A percentile compares a stretch with the other conserved stretches of the same genome.
These are phyloP conservation scores for Marisa cornuarietis DNA, from an alignment of 1,140 invertebrate genomes.

Conservation along the genomic window DNA sequence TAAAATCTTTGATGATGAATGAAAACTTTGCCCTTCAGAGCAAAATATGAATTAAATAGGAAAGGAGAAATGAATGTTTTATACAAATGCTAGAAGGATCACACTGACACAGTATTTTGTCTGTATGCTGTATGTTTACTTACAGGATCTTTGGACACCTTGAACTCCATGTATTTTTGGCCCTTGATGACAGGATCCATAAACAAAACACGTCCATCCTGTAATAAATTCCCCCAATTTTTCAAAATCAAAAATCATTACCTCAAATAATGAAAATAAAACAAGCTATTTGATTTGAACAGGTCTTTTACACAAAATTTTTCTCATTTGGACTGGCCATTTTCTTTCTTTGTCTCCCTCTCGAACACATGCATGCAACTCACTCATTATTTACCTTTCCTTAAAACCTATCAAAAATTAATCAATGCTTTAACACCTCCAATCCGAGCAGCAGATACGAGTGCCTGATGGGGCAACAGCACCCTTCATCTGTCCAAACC, in stretches of 20 bases:
- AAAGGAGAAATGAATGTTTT: no score
- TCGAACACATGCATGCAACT: background rate
- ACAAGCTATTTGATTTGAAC: background rate
- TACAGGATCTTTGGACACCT: slow-evolving; percentile 61
- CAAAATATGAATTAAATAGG: background rate
- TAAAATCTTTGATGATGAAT: no score
- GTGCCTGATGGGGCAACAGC: slow-evolving; percentile 53
- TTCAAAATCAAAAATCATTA: background rate
- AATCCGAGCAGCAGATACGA: slow-evolving; percentile 61
- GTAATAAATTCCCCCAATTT: slow-evolving; percentile 9
- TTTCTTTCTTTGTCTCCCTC: background rate
- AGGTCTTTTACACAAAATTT: background rate
- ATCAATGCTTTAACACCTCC: slow-evolving; percentile 40
- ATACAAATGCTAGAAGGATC: no score
- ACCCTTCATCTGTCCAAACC: slow-evolving; percentile 61
- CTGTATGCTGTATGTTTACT: slow-evolving; percentile 12
- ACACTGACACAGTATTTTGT: no score
- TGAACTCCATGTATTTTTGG: slow-evolving; percentile 61
- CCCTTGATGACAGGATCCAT: slow-evolving; percentile 64
- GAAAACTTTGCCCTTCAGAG: no score
- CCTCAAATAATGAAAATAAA: background rate
- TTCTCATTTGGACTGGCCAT: background rate
- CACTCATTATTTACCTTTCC: background rate
- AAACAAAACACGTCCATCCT: slow-evolving; percentile 64
- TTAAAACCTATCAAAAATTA: background rate